Evolutionary conservation across 2,888 invertebrate species (phyloP), one percentile per base, ranked within the genome.

Genomic region (Phengaris alcon): DNA sequence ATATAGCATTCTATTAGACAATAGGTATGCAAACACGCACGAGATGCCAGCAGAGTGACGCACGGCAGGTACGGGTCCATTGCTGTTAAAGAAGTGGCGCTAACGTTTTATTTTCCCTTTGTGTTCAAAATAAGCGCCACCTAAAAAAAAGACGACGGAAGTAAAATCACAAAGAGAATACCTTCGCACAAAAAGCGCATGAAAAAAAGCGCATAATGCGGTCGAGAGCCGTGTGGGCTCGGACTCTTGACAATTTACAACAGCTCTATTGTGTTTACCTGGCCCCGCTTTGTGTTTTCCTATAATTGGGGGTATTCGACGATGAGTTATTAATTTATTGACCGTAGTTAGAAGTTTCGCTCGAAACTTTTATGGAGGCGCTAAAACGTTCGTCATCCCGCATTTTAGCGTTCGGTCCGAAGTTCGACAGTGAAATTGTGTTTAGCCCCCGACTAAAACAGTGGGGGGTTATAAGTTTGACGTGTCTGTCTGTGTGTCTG

Each of bases 261-360:
- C 93, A 90, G 88, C 93, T 93, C 91, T 91, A 92, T 92, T 91
- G 88, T 91, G 90, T 91, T 90, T 93, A 93, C 93, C 93, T 93
- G 85, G 90, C 86, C 90, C 83, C 83, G 82, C 85, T 87, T 88
- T 88, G 88, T 90, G 90, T 89, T 91, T 89, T 90, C 81, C 85
- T 78, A 88, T 93, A 90, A 93, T 93, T 92, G 92, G 88, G 87
- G 89, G 89, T 84, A 90, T 88, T 91, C 90, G 88, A 89, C 92
- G 90, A 89, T 91, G 92, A 91, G 86, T 93, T 92, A 93, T 93
- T 92, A 92, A 92, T 93, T 93, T 93, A 93, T 93, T 90, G 90
- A 85, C 85, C 86, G 84, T 87, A 87, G 89, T 64, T 64, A 64
- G 64, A 64, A 64, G 64, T 89, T 89, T 88, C 84, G 87, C 85